Evolutionary conservation across 2,888 invertebrate genomes (phyloP).

Genomic region (Ophion ellenae): DNA sequence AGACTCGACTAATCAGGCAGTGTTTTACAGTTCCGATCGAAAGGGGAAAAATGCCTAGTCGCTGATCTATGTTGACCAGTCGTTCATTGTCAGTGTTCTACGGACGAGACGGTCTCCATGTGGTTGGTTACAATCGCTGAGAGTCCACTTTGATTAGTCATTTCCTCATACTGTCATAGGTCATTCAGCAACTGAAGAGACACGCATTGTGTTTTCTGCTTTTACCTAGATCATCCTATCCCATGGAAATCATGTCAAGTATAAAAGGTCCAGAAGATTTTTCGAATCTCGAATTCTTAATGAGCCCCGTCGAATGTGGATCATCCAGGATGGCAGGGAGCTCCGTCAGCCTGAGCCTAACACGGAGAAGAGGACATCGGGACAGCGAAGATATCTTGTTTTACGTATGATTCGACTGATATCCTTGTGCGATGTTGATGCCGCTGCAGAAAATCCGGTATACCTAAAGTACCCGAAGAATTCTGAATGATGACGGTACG

Average conservation of each 20-base stretch:
- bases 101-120: neutral
- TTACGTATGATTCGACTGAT: no score
- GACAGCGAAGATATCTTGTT: neutral
- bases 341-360: neutral
- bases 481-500: no score
- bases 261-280: neutral
- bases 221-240: neutral
- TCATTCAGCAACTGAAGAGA: neutral
- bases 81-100: neutral
- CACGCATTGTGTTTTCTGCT: neutral
- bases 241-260: neutral
- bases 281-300: neutral
- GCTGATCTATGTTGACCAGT: neutral
- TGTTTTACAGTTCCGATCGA: neutral
- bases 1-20: slow-evolving; percentile 8
- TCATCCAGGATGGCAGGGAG: neutral
- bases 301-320: neutral
- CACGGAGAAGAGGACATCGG: neutral
- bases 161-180: neutral
- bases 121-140: neutral
- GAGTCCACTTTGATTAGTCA: neutral
- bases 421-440: no score
- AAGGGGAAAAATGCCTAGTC: neutral
- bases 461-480: no score
- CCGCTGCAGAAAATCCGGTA: no score